phyloP scores from a whole-genome alignment of 2,797 vertebrate genomes.

The Halcyon leucocephala region DNA sequence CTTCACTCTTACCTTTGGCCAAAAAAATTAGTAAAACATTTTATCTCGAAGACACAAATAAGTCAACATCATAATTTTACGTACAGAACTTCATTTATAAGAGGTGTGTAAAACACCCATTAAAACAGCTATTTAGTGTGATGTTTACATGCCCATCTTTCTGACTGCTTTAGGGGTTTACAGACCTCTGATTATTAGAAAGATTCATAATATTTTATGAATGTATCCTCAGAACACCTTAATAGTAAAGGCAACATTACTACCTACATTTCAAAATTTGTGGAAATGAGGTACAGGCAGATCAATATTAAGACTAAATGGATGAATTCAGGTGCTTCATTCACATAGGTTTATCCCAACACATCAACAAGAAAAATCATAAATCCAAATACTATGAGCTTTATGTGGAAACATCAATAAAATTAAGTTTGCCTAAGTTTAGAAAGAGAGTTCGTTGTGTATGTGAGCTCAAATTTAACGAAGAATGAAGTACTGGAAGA shows the following conservation, averaged over 20 bases:
- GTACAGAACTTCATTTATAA: background rate
- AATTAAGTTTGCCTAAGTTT: background rate
- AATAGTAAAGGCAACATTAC: background rate
- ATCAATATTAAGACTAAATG: background rate
- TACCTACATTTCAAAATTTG: background rate
- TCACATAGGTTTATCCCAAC: background rate
- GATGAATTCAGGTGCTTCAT: background rate
- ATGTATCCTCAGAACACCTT: background rate
- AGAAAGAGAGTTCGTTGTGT: background rate
- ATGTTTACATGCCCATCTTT: background rate
- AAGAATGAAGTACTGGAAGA: background rate
- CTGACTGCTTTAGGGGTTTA: background rate
- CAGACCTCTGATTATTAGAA: background rate
- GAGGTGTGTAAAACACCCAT: background rate
- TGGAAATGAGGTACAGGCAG: background rate
- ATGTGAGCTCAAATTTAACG: background rate
- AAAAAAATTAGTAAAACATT: background rate
- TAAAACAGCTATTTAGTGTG: background rate
- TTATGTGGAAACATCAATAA: background rate
- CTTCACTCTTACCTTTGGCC: background rate
- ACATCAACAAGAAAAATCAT: background rate
- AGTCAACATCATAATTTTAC: background rate
- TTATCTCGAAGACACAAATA: background rate
- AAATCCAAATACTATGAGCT: background rate
- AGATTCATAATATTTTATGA: background rate